Evolutionary conservation across 2,888 invertebrate genomes (phyloP).

Genomic region (Plusia festucae): DNA sequence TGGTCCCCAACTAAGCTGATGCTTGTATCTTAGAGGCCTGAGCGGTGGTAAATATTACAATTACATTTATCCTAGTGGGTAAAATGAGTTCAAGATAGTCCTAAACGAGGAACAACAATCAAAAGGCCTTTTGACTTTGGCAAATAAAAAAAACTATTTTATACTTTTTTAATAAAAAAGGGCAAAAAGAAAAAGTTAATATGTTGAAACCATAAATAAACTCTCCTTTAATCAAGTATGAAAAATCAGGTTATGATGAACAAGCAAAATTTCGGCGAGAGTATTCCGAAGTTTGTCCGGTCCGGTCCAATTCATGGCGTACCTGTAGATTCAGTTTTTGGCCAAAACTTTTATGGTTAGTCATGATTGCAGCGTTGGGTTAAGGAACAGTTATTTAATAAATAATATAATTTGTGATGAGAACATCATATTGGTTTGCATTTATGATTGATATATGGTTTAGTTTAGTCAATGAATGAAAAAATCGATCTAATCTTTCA

Average conservation of each 20-base stretch:
- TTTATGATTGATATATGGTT: no score
- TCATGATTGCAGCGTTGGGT: not conserved
- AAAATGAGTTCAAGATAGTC: no score
- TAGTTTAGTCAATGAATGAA: no score
- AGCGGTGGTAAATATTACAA: no score
- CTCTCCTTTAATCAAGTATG: not conserved
- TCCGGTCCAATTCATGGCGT: not conserved
- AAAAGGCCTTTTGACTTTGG: no score
- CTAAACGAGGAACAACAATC: no score
- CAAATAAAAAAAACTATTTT: no score
- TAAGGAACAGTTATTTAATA: not conserved
- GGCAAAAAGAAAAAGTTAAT: not conserved
- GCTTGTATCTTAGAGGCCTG: no score
- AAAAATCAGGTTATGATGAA: not conserved
- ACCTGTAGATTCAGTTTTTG: constrained; percentile 2
- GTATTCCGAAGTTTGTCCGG: constrained; percentile 2
- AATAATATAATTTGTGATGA: not conserved
- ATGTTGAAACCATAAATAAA: not conserved
- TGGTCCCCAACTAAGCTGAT: no score
- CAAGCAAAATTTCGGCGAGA: constrained; percentile 1
- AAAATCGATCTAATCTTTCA: no score
- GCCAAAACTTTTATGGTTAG: not conserved
- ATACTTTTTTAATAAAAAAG: no score
- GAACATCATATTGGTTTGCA: not conserved
- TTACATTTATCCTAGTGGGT: no score